Evolutionary conservation across 2,113 vertebrate genomes (phyloP), one percentile per base, ranked within the genome.

Genomic region (Sinocyclocheilus grahami): DNA sequence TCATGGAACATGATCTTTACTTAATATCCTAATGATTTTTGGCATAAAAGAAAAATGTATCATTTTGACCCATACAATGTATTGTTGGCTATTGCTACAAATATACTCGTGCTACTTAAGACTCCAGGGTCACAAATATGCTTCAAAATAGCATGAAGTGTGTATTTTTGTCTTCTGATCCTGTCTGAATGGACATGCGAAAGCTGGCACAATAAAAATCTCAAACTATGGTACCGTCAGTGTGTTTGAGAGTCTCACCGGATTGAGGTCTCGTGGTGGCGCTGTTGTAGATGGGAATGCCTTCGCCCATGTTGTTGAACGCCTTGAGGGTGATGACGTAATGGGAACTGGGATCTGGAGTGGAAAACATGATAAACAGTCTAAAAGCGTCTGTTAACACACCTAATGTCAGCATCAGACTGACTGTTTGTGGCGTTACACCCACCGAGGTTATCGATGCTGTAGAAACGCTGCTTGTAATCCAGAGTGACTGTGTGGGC

Each of bases 271-370:
- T 94, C 86, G 98, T 99, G 90, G 97, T 95, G 0, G 98, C 98
- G 5, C 98, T 99, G 94, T 99, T 98, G 0, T 99, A 99, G 78
- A 99, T 96, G 0, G 98, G 98, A 65, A 99, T 97, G 42, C 98
- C 98, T 92, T 99, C 98, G 0, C 98, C 98, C 63, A 99, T 95
- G 0, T 99, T 99, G 93, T 99, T 99, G 82, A 94, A 99, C 0
- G 98, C 98, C 90, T 98, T 99, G 91, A 99, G 94, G 13, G 97
- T 98, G 89, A 99, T 99, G 89, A 99, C 98, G 0, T 99, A 99
- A 91, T 99, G 97, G 8, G 98, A 99, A 90, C 96, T 99, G 63
- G 98, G 96, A 86, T 99, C 98, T 99, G 90, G 1, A 46, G 39
- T 60, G 22, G 39, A 55, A 75, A 33, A 78, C 27, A 79, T 48